These are phyloP conservation scores for Plebejus melissa DNA, from an alignment of 2,888 invertebrate species.

Conservation along the genomic window DNA sequence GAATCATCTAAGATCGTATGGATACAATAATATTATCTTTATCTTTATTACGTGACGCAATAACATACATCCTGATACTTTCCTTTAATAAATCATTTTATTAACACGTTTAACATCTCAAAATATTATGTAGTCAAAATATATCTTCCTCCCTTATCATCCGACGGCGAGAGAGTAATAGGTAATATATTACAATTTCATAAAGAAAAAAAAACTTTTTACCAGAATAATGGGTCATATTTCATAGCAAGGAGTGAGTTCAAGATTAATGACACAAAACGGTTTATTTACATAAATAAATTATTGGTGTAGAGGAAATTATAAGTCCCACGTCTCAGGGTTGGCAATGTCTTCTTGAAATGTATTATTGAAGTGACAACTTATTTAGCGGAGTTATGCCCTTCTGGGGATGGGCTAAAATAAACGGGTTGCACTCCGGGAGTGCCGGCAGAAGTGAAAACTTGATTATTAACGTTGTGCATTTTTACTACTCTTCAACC, in stretches of 20 bases:
- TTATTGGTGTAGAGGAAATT: constrained; percentile 31
- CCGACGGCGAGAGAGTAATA: constrained; percentile 19
- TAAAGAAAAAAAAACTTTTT: constrained; percentile 29
- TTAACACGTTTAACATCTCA: constrained; percentile 18
- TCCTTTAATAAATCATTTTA: constrained; percentile 12
- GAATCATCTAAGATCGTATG: no score
- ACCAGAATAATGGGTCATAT: constrained; percentile 23
- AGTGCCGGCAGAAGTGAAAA: no score
- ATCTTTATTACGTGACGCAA: neutral
- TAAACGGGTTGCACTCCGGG: no score
- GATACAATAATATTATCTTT: neutral
- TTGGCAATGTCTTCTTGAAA: neutral
- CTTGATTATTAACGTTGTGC: no score
- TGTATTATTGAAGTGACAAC: neutral
- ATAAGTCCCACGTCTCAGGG: constrained; percentile 28
- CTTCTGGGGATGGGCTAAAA: no score
- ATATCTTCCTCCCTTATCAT: constrained; percentile 14
- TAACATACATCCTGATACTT: neutral
- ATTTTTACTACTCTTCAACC: no score
- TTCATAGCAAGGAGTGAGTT: constrained; percentile 29
- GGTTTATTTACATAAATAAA: constrained; percentile 35
- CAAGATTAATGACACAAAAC: constrained; percentile 33
- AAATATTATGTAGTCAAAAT: neutral
- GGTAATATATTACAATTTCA: constrained; percentile 26
- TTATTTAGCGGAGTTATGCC: no score